A percentile compares a stretch with the other conserved stretches of the same genome.
phyloP scores from a whole-genome alignment of 2,113 vertebrate species.

The Circaetus cinerascens region DNA sequence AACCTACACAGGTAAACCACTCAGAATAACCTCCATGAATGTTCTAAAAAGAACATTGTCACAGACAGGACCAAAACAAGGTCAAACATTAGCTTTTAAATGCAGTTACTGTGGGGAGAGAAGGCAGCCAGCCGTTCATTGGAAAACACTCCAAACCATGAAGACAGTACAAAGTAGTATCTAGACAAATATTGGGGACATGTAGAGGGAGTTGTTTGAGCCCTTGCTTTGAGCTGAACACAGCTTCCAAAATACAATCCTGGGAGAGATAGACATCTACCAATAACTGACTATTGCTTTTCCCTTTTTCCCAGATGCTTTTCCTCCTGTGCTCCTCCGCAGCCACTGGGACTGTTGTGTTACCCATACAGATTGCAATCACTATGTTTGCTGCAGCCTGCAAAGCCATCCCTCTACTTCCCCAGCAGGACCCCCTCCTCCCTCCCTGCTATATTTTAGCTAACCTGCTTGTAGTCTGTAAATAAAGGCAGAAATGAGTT shows the following conservation, averaged over 20 bases:
- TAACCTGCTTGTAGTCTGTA: not conserved
- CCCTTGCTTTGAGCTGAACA: not conserved
- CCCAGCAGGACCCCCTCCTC: not conserved
- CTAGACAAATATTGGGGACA: not conserved
- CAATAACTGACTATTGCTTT: not conserved
- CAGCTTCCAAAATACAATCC: not conserved
- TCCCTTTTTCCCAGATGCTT: not conserved
- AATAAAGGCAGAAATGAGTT: not conserved
- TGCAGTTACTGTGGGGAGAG: not conserved
- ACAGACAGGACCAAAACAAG: not conserved
- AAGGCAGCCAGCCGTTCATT: not conserved
- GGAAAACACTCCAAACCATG: not conserved
- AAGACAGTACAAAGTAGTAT: not conserved
- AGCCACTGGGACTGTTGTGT: not conserved
- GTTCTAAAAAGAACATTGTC: not conserved
- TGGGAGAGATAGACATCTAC: not conserved
- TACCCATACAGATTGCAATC: not conserved
- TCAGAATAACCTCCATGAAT: not conserved
- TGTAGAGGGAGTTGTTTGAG: not conserved
- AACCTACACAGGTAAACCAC: not conserved
- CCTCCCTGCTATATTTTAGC: not conserved
- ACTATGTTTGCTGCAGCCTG: not conserved
- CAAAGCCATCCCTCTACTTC: not conserved
- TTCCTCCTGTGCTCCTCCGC: not conserved
- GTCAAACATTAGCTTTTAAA: not conserved